A percentile compares a stretch with the other conserved stretches of the same genome.
phyloP scores from a whole-genome alignment of 2,888 invertebrate species.

The Leptinotarsa peninsularis region DNA sequence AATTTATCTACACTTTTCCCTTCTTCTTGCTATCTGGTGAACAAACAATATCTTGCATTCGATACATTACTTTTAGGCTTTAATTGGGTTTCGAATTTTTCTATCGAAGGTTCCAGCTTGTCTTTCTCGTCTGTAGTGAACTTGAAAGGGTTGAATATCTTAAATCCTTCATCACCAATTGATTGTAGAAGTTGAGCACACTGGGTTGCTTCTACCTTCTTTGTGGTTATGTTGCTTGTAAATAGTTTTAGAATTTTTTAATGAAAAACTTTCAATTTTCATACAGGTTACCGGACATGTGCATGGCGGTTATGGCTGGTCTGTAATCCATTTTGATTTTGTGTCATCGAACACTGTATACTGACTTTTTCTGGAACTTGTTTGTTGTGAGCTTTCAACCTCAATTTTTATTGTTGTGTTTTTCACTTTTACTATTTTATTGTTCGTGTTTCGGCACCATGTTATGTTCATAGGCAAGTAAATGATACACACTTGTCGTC shows the following conservation, averaged over 20 bases:
- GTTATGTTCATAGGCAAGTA: no score
- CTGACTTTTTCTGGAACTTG: neutral
- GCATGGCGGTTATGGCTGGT: neutral
- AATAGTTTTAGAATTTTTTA: constrained; percentile 14
- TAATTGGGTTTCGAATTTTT: neutral
- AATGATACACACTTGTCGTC: no score
- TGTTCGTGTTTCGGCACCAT: neutral
- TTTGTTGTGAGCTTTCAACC: neutral
- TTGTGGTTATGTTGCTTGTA: neutral
- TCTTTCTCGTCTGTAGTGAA: constrained; percentile 11
- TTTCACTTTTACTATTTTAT: neutral
- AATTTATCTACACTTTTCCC: constrained; percentile 6
- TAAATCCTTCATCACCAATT: constrained; percentile 19
- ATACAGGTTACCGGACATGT: neutral
- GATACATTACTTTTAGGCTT: neutral
- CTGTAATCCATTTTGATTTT: neutral
- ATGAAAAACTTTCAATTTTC: constrained; percentile 8
- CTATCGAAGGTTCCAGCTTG: neutral
- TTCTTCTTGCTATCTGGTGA: neutral
- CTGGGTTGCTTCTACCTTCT: constrained; percentile 18
- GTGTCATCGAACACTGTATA: neutral
- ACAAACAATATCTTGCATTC: neutral
- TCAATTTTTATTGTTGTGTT: no score
- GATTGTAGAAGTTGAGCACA: constrained; percentile 21
- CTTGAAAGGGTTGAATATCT: constrained; percentile 9